These are phyloP conservation scores for Hirtodrosophila alboralis DNA, from an alignment of 2,888 invertebrate genomes.

Conservation along the genomic window DNA sequence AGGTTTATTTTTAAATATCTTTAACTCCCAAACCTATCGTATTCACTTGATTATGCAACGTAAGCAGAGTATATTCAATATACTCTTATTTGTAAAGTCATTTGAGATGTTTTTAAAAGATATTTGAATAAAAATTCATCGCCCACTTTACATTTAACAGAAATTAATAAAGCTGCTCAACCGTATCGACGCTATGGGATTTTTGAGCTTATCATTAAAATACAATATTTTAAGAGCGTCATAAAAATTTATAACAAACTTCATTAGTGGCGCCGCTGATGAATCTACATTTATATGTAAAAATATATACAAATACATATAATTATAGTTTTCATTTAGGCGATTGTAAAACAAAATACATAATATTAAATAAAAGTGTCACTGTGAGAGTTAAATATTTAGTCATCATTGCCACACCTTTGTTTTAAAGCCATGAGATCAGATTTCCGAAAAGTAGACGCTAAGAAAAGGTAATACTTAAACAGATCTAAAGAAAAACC, in stretches of 20 bases:
- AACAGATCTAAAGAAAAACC: slow-evolving; percentile 2
- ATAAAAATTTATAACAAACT: slow-evolving; percentile 79
- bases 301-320: not conserved
- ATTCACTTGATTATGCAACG: too few relatives aligned
- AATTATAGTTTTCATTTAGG: slow-evolving; percentile 45
- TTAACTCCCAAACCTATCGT: too few relatives aligned
- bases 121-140: slow-evolving; percentile 57
- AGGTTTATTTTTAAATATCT: too few relatives aligned
- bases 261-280: slow-evolving; percentile 65
- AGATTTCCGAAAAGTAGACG: slow-evolving; percentile 27
- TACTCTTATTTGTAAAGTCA: slow-evolving; percentile 26
- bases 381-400: slow-evolving; percentile 31
- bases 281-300: not conserved
- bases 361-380: slow-evolving; percentile 32
- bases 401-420: slow-evolving; percentile 59
- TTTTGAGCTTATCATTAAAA: slow-evolving; percentile 73
- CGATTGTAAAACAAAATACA: slow-evolving; percentile 29
- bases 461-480: not conserved
- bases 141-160: slow-evolving; percentile 61
- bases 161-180: slow-evolving; percentile 41
- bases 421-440: slow-evolving; percentile 26
- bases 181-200: slow-evolving; percentile 14
- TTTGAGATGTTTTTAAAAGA: slow-evolving; percentile 44
- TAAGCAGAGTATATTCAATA: slow-evolving; percentile 8
- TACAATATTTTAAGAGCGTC: slow-evolving; percentile 76